phyloP scores from a whole-genome alignment of 2,113 vertebrate genomes.

The Sclerurus mexicanus region DNA sequence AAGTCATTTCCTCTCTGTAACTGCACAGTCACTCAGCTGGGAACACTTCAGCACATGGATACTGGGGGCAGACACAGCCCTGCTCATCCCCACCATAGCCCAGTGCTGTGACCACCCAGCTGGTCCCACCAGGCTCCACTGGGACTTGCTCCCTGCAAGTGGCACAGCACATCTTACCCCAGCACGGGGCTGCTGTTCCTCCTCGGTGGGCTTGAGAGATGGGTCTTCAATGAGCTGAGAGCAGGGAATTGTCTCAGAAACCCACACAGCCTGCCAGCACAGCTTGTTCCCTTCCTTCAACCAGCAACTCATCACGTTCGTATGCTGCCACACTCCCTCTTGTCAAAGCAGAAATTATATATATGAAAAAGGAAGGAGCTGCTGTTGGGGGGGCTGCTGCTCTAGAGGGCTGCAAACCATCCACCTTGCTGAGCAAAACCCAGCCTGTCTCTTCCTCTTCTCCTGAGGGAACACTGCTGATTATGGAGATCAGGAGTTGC shows the following conservation, averaged over 20 bases:
- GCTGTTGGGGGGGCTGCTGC: background rate
- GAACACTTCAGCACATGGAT: background rate
- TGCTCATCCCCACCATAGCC: fast-evolving
- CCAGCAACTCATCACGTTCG: background rate
- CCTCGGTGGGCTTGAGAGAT: background rate
- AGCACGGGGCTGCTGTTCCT: background rate
- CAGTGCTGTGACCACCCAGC: fast-evolving
- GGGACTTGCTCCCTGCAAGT: background rate
- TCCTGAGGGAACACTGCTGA: background rate
- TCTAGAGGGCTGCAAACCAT: background rate
- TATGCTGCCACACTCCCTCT: background rate
- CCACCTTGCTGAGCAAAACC: background rate
- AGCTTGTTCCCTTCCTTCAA: background rate
- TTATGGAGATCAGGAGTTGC: background rate
- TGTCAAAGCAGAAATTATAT: background rate
- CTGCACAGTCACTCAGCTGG: fast-evolving
- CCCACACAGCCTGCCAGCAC: background rate
- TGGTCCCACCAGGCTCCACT: background rate
- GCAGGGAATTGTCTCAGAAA: background rate
- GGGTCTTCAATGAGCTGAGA: background rate
- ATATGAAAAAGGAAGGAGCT: background rate
- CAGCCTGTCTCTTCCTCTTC: background rate
- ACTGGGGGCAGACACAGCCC: background rate
- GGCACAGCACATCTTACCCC: background rate
- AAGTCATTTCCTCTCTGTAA: background rate